These are phyloP conservation scores for Whitmania pigra DNA, from an alignment of 1,140 invertebrate species.

Conservation along the genomic window DNA sequence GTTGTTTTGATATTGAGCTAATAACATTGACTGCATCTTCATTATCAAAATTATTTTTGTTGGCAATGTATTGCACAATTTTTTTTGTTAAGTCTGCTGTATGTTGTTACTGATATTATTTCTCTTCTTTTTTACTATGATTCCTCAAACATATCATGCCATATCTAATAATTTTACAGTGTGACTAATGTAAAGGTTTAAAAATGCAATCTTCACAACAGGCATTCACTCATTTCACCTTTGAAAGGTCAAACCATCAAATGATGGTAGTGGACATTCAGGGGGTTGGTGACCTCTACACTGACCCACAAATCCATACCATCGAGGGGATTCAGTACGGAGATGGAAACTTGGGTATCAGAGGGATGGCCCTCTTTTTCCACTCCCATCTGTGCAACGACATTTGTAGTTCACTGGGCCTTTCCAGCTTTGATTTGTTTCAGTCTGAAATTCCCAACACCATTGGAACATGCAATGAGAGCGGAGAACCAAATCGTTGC, in stretches of 20 bases:
- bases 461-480: too few species aligned
- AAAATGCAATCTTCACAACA: conserved; percentile 25
- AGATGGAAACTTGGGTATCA: conserved; percentile 50
- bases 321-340: conserved; percentile 44
- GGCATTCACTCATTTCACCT: conserved; percentile 53
- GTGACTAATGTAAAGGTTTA: too few species aligned
- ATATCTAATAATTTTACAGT: too few species aligned
- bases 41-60: too few species aligned
- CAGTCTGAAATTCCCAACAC: conserved; percentile 16
- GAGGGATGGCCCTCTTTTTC: conserved; percentile 53
- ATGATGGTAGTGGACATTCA: conserved; percentile 52
- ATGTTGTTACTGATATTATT: too few species aligned
- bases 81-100: too few species aligned
- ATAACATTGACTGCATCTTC: background rate
- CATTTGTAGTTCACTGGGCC: conserved; percentile 47
- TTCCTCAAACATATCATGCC: too few species aligned
- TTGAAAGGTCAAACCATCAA: conserved; percentile 50
- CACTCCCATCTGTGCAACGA: conserved; percentile 49
- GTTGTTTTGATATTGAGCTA: background rate
- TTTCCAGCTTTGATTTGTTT: conserved; percentile 49
- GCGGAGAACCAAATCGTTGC: too few species aligned
- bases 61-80: too few species aligned
- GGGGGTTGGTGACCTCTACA: conserved; percentile 53
- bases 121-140: too few species aligned
- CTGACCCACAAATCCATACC: conserved; percentile 54